Evolutionary conservation across 2,113 vertebrate species (phyloP), one percentile per base, ranked within the genome.

Genomic region (Cisticola juncidis): DNA sequence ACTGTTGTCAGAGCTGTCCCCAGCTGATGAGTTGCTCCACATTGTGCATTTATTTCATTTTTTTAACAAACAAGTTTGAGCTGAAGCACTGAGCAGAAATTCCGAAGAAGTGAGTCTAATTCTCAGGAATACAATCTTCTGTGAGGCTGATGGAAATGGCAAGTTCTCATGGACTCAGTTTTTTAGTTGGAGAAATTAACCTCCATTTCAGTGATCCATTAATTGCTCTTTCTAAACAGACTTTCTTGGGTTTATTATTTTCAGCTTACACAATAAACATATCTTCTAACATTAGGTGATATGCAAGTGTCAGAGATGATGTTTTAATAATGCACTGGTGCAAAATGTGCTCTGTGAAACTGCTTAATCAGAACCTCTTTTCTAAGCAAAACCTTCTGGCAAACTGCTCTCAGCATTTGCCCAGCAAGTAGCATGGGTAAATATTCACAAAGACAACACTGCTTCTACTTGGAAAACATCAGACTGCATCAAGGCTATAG

Each of bases 11-110:
- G 81, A 80, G 58, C 50, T 62, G 38, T 88, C 79, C 79, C 62
- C 47, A 96, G 74, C 42, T 92, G 78, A 91, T 31, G 93, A 93
- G 71, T 21, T 51, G 33, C 82, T 94, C 64, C 79, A 90, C 18
- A 44, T 40, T 58, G 56, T 33, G 29, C n/a, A 51, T 54, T 91
- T 85, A n/a, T 47, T 65, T 91, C 33, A 50, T 54, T 86, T 77
- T 44, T 87, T 73, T 79, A 72, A 60, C 47, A 48, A 62, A 74
- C 3, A 76, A 31, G 35, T 92, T 85, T 91, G 50, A 94, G 28
- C 26, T 42, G 38, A 91, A 82, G 72, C 19, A 69, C 26, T 23
- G 50, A 47, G 18, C 19, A 88, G 84, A 86, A 85, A 90, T 96
- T 94, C 87, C 7, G 0, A 29, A 88, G 58, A 81, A 87, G 28